Conservation (phyloP, 2,113 vertebrate species). For the Rhinopomastus cyanomelas region DNA sequence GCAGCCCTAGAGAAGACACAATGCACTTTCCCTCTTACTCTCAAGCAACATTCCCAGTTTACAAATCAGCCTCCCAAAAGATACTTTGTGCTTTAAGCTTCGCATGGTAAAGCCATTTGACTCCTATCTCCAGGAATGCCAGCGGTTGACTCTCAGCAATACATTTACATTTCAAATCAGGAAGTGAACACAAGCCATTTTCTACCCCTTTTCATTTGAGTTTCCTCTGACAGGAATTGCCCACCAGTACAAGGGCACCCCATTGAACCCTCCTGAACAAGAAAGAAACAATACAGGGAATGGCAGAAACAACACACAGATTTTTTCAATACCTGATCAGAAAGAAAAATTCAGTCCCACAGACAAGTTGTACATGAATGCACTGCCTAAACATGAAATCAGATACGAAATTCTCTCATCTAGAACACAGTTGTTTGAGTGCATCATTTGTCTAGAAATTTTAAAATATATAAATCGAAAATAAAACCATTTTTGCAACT, state of each 20-base stretch:
- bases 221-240: slow-evolving; percentile 28
- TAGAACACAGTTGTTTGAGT: not conserved
- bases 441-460: not conserved
- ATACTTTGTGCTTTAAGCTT: not conserved
- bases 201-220: not conserved
- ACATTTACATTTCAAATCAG: slow-evolving; percentile 44
- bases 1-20: not conserved
- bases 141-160: not conserved
- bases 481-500: not conserved
- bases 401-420: not conserved
- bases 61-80: slow-evolving; percentile 1
- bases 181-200: slow-evolving; percentile 19
- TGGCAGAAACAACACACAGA: not conserved
- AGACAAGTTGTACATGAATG: not conserved
- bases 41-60: not conserved
- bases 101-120: not conserved
- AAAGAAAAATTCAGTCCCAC: not conserved
- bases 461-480: not conserved
- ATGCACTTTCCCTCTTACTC: not conserved
- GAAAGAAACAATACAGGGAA: not conserved
- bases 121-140: not conserved
- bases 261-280: not conserved
- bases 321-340: not conserved
- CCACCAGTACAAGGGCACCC: not conserved
- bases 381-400: not conserved